Conservation (phyloP, 2,888 invertebrate species). For the Pasiphila rectangulata region DNA sequence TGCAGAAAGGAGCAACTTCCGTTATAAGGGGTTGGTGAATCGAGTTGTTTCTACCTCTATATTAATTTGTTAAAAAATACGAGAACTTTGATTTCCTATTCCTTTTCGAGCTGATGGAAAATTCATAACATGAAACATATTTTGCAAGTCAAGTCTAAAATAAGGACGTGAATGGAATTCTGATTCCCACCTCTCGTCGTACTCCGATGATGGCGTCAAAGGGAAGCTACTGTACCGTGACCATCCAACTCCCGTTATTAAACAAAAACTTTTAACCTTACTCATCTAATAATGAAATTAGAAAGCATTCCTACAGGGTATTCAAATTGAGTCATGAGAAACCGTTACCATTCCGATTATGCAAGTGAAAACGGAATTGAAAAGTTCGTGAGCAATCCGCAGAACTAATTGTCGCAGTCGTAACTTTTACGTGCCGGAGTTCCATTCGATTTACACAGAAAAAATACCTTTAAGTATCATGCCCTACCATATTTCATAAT, state of each 20-base stretch:
- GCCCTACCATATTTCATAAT: slow-evolving; percentile 2
- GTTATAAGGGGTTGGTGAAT: too few relatives aligned
- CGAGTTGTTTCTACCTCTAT: too few relatives aligned
- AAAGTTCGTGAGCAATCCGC: slow-evolving; percentile 44
- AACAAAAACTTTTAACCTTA: slow-evolving; percentile 17
- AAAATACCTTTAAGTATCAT: background rate
- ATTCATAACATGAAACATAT: slow-evolving; percentile 5
- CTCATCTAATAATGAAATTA: slow-evolving; percentile 28
- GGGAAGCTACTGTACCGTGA: slow-evolving; percentile 30
- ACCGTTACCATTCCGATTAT: slow-evolving; percentile 33
- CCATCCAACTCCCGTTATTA: slow-evolving; percentile 12
- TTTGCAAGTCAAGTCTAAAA: slow-evolving; percentile 22
- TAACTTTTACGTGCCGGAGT: slow-evolving; percentile 18
- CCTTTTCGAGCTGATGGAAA: slow-evolving; percentile 4
- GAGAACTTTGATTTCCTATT: background rate
- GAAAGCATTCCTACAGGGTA: slow-evolving; percentile 28
- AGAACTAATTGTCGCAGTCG: slow-evolving; percentile 48
- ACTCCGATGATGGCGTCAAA: slow-evolving; percentile 29
- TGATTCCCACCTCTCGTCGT: slow-evolving; percentile 17
- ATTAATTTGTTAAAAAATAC: background rate
- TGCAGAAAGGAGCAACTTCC: too few relatives aligned
- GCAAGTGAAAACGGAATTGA: slow-evolving; percentile 47
- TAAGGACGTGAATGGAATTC: slow-evolving; percentile 17
- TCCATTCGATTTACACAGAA: slow-evolving; percentile 5
- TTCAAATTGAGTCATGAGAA: slow-evolving; percentile 32